phyloP scores from a whole-genome alignment of 2,888 invertebrate species.

The Hymenopus coronatus region DNA sequence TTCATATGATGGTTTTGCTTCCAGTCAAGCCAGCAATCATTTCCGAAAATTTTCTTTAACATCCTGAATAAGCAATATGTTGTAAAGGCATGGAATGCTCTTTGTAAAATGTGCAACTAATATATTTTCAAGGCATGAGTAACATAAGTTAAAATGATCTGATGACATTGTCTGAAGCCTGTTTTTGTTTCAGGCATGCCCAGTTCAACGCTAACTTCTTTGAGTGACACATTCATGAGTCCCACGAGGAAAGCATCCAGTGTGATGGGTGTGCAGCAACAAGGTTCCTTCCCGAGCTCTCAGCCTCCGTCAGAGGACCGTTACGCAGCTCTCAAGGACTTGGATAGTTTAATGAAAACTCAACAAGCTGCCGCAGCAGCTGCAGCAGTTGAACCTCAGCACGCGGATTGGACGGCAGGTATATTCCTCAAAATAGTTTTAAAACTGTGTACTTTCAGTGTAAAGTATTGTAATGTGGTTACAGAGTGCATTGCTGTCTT shows the following conservation, averaged over 20 bases:
- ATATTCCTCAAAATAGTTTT: neutral
- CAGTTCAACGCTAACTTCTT: conserved; percentile 36
- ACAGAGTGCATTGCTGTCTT: no score
- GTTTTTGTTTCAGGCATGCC: conserved; percentile 34
- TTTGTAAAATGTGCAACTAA: neutral
- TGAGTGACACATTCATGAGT: conserved; percentile 27
- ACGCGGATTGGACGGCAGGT: conserved; percentile 26
- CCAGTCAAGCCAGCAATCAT: no score
- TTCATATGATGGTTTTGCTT: no score
- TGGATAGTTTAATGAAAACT: conserved; percentile 65
- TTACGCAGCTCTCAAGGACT: conserved; percentile 92
- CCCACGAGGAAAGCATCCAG: conserved; percentile 30
- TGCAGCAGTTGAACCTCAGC: conserved; percentile 21
- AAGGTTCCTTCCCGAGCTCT: conserved; percentile 24
- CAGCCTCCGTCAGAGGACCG: conserved; percentile 69
- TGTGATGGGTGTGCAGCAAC: conserved; percentile 16
- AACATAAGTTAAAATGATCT: neutral
- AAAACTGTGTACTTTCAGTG: no score
- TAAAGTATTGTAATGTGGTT: no score
- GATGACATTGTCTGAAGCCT: neutral
- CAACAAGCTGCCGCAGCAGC: conserved; percentile 34
- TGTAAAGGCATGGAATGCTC: neutral
- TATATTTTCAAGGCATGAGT: neutral
- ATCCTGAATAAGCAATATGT: no score
- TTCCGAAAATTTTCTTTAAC: no score